A percentile compares a stretch with the other conserved stretches of the same genome.
Evolutionary conservation across 2,797 vertebrate genomes (phyloP).

Genomic region (Rhinogobio ventralis): DNA sequence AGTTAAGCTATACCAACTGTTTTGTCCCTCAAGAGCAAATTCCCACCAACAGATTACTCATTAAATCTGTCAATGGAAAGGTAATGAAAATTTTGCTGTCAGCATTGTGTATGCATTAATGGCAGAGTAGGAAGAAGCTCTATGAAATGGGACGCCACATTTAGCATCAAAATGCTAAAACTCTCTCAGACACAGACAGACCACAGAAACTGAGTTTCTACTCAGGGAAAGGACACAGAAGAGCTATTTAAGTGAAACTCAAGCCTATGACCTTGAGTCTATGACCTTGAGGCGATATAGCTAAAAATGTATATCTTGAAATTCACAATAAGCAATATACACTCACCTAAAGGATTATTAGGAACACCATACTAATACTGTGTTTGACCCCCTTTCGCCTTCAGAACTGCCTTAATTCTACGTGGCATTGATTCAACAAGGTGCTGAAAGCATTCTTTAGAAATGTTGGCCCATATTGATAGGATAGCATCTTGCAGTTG

Average conservation of each 20-base stretch:
- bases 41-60: constrained; percentile 61
- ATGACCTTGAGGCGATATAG: not conserved
- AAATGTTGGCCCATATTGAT: too few species aligned
- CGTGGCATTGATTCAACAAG: too few species aligned
- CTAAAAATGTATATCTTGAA: not conserved
- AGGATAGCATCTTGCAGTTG: too few species aligned
- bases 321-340: not conserved
- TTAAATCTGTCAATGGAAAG: constrained; percentile 68
- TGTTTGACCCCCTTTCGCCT: too few species aligned
- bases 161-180: constrained; percentile 53
- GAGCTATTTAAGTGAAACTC: not conserved
- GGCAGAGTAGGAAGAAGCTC: constrained; percentile 46
- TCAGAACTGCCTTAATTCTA: too few species aligned
- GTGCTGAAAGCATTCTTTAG: too few species aligned
- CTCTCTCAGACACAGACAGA: constrained; percentile 32
- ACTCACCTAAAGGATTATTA: too few species aligned
- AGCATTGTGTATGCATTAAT: constrained; percentile 56
- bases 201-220: constrained; percentile 1
- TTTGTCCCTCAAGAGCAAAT: constrained; percentile 51
- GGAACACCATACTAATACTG: too few species aligned
- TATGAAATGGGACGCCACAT: constrained; percentile 56
- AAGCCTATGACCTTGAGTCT: not conserved
- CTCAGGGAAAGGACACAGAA: not conserved
- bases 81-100: constrained; percentile 65
- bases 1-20: constrained; percentile 28